Percentiles rank a stretch among this genome's conserved stretches.
Evolutionary conservation across 2,888 invertebrate species (phyloP).

Genomic region (Trachelus troglodyta): DNA sequence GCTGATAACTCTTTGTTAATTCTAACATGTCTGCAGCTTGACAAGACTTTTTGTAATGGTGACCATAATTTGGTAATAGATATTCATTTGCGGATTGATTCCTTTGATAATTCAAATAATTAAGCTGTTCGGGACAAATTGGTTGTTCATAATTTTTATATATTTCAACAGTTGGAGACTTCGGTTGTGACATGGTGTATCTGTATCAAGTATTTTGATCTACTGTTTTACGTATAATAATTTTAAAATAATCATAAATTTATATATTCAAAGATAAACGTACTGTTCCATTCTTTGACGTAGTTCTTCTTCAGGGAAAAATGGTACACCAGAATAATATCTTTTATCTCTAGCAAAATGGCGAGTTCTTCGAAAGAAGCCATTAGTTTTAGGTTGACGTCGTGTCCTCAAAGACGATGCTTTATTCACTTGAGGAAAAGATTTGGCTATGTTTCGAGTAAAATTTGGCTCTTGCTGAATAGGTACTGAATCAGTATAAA

Average conservation of each 20-base stretch:
- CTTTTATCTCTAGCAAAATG: slow-evolving; percentile 2
- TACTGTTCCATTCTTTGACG: slow-evolving; percentile 4
- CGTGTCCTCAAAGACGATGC: background rate
- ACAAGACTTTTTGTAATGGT: background rate
- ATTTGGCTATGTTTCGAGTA: slow-evolving; percentile 22
- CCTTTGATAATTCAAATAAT: background rate
- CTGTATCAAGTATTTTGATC: background rate
- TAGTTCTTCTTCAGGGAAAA: slow-evolving; percentile 27
- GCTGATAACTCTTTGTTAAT: background rate
- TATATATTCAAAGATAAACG: background rate
- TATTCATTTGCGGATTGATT: background rate
- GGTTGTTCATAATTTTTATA: background rate
- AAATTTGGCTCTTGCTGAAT: slow-evolving; percentile 23
- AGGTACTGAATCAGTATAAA: slow-evolving; percentile 28
- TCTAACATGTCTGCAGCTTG: background rate
- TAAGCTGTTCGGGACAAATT: background rate
- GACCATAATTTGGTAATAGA: background rate
- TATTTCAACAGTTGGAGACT: background rate
- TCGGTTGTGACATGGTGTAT: background rate
- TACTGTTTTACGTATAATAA: background rate
- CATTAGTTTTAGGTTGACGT: slow-evolving; percentile 3
- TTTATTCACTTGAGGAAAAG: slow-evolving; percentile 22
- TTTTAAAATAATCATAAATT: background rate
- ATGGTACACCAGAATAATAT: slow-evolving; percentile 3
- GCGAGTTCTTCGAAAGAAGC: slow-evolving; percentile 13